Percentiles rank a stretch among this genome's conserved stretches.
Conservation (phyloP, 1,140 invertebrate genomes). For the Hylaeus volcanicus region DNA sequence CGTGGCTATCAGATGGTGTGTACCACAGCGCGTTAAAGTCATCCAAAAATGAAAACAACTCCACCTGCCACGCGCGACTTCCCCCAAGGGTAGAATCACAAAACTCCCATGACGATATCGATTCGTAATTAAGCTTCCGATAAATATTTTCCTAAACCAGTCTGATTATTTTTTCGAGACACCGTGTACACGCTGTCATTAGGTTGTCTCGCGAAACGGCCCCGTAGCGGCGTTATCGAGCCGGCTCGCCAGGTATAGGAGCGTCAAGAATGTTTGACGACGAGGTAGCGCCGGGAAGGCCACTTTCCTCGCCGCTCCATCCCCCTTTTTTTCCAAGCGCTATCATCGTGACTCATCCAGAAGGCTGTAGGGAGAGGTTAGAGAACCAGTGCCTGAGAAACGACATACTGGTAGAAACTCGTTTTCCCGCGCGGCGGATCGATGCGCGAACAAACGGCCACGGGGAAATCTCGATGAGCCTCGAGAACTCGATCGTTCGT, state of each 20-base stretch:
- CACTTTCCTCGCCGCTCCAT: slow-evolving; percentile 63
- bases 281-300: slow-evolving; percentile 11
- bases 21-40: too few species aligned
- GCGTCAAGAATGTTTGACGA: slow-evolving; percentile 14
- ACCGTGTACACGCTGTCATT: slow-evolving; percentile 5
- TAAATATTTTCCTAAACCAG: too few species aligned
- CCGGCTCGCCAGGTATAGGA: not conserved
- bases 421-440: slow-evolving; percentile 40
- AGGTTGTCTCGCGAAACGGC: slow-evolving; percentile 15
- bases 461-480: slow-evolving; percentile 21
- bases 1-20: too few species aligned
- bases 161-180: too few species aligned
- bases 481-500: not conserved
- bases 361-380: slow-evolving; percentile 38
- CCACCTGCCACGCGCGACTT: too few species aligned
- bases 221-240: slow-evolving; percentile 7
- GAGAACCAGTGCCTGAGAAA: slow-evolving; percentile 19
- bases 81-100: too few species aligned
- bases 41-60: too few species aligned
- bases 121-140: too few species aligned
- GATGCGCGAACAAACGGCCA: slow-evolving; percentile 33
- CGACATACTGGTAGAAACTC: slow-evolving; percentile 41
- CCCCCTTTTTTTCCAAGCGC: slow-evolving; percentile 51
- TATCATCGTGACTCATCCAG: slow-evolving; percentile 68
- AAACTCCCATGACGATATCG: too few species aligned